Evolutionary conservation across 2,888 invertebrate species (phyloP).

Genomic region (Resseliella maxima): DNA sequence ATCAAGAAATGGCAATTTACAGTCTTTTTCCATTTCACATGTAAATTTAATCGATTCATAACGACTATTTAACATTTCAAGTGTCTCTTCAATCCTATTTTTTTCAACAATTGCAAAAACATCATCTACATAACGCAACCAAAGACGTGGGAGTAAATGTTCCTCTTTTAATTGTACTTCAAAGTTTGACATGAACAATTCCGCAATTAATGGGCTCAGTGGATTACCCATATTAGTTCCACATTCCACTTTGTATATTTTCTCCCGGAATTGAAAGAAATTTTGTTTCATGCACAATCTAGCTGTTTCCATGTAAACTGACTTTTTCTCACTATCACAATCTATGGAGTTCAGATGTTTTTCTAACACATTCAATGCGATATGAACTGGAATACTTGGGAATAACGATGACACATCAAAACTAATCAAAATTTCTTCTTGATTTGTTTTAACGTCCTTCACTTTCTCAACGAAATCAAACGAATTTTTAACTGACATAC

Average conservation of each 20-base stretch:
- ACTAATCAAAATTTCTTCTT: not conserved
- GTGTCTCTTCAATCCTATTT: not conserved
- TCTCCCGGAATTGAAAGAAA: not conserved
- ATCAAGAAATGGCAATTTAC: not conserved
- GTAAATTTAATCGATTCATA: not conserved
- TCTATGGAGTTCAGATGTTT: not conserved
- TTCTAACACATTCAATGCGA: not conserved
- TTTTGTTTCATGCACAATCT: constrained; percentile 18
- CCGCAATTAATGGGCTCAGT: not conserved
- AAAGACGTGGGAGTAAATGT: not conserved
- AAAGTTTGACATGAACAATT: not conserved
- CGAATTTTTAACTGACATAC: not conserved
- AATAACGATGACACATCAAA: not conserved
- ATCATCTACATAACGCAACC: not conserved
- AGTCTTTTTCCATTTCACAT: not conserved
- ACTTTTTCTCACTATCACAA: not conserved
- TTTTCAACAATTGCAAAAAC: not conserved
- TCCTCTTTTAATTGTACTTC: not conserved
- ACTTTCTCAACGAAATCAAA: not conserved
- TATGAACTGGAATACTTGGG: not conserved
- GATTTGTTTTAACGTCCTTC: not conserved
- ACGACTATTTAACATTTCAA: not conserved
- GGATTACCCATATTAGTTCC: not conserved
- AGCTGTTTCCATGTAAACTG: not conserved
- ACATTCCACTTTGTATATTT: not conserved